phyloP scores from a whole-genome alignment of 2,113 vertebrate genomes.

The Perca flavescens region DNA sequence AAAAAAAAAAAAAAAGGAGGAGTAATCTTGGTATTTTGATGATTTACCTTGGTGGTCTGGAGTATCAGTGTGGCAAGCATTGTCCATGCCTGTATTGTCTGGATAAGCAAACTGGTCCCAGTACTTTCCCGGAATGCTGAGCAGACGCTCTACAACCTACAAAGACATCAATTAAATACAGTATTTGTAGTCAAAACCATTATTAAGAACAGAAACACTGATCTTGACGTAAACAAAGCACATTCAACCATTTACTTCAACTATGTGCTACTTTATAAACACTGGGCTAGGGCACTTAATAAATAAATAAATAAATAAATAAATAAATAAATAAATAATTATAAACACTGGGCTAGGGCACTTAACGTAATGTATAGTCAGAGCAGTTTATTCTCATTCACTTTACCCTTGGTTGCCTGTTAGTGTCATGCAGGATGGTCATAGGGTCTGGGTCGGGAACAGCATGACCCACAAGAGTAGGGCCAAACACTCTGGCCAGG shows the following conservation, averaged over 20 bases:
- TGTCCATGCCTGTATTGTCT: conserved; percentile 81
- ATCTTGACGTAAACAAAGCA: background rate
- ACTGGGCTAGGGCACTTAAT: background rate
- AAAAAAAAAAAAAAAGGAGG: background rate
- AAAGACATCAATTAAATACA: conserved; percentile 12
- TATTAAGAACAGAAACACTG: background rate
- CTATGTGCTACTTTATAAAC: background rate
- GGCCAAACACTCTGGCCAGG: conserved; percentile 92
- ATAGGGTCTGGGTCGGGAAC: conserved; percentile 91
- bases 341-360: background rate
- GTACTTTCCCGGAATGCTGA: conserved; percentile 88
- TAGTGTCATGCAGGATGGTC: conserved; percentile 92
- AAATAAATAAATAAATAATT: no score
- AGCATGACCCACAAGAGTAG: conserved; percentile 92
- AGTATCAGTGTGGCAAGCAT: conserved; percentile 81
- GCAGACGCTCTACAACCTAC: conserved; percentile 90
- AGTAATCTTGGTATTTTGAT: background rate
- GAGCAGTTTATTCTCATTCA: background rate
- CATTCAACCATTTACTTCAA: background rate
- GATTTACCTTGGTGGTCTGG: conserved; percentile 88
- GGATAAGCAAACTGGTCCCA: conserved; percentile 90
- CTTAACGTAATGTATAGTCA: background rate
- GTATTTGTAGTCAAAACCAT: background rate
- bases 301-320: no score
- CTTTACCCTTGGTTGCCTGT: conserved; percentile 89